Evolutionary conservation across 1,140 invertebrate genomes (phyloP), one percentile per base, ranked within the genome.

Genomic region (Platyscapa corneri): DNA sequence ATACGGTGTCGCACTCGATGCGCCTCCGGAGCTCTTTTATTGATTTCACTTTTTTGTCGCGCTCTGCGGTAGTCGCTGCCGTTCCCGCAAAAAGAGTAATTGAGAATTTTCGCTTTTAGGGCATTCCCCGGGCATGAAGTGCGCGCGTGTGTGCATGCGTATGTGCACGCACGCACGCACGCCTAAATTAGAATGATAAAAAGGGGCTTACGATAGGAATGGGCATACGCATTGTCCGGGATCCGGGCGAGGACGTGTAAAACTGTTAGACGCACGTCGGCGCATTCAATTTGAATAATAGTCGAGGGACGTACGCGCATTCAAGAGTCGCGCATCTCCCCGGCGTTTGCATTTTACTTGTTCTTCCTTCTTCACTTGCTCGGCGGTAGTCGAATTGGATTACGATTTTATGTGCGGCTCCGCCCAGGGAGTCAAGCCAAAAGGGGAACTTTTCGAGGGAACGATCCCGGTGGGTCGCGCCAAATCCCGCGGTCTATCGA

Each of bases 391-490:
- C 5, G 42, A 32, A 49, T 72, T 82, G 79, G 65, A 82, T 82
- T 82, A 82, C 37, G 64, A 65, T 82, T 82, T 82, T 72, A 72
- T 53, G 42, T 34, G 56, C 79, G 42, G 39, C n/a, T 49, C 27
- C 79, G 64, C 65, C 79, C 79, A 82, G 79, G 79, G 79, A 72
- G 34, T 82, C 64, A 7, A 37, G 20, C 39, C 27, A 67, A 53
- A 70, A 72, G 49, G 79, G 79, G 79, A n/a, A 82, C 5, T 46
- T 72, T 20, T 46, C 49, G 30, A 64, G 77, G 77, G 49, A 60
- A 34, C 37, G 42, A 20, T 32, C 42, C 53, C 56, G n/a, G 34
- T 39, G 77, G 49, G 49, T 64, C 56, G 20, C n/a, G 32, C 56
- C 23, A 20, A 27, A 67, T 67, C n/a, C 42, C 79, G 79, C 23